Conservation (phyloP, 2,888 invertebrate genomes). For the Adelphocoris suturalis region DNA sequence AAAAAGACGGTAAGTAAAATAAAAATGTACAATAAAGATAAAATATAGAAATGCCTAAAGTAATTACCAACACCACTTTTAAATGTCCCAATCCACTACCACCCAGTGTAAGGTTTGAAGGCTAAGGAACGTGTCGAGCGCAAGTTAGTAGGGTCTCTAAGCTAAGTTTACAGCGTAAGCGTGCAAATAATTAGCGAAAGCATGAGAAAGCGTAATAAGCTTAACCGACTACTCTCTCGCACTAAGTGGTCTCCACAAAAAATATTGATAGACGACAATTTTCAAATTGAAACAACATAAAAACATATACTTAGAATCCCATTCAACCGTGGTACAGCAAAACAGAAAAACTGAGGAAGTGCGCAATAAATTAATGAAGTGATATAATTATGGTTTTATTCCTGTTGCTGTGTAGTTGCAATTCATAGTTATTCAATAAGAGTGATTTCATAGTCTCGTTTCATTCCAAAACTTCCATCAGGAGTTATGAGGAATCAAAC, state of each 20-base stretch:
- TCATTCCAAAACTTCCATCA: no score
- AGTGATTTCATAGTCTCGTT: no score
- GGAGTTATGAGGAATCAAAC: no score
- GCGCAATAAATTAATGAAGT: no score
- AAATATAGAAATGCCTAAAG: conserved; percentile 24
- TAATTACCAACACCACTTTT: conserved; percentile 66
- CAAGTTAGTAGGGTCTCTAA: not conserved
- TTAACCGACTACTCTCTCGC: conserved; percentile 1
- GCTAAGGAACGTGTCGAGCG: conserved; percentile 59
- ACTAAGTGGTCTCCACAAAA: not conserved
- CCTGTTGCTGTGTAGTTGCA: no score
- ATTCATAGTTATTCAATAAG: no score
- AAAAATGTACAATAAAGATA: conserved; percentile 2
- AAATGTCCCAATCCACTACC: conserved; percentile 26
- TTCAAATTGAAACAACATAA: no score
- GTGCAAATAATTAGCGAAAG: not conserved
- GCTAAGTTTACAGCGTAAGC: conserved; percentile 24
- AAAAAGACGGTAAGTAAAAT: not conserved
- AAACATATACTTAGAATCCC: no score
- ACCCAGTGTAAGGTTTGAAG: conserved; percentile 21
- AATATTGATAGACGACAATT: no score
- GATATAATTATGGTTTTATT: no score
- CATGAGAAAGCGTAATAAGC: conserved; percentile 1
- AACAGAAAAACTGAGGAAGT: no score
- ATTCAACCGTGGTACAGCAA: no score